Conservation (phyloP, 2,797 vertebrate species). For the Danio tinwini region DNA sequence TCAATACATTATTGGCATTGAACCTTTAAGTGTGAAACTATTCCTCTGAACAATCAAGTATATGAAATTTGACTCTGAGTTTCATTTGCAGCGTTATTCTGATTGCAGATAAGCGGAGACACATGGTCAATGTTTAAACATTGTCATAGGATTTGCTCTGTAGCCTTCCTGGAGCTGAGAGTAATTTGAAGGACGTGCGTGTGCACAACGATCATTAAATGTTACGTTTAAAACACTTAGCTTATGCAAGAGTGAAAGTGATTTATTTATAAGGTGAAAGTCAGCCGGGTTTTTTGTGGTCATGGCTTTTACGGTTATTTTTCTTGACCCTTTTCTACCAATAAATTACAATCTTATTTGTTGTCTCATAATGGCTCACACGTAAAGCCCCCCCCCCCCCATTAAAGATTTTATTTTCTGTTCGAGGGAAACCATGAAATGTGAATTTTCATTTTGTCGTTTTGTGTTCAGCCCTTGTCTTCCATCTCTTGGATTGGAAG, state of each 20-base stretch:
- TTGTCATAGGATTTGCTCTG: constrained; percentile 19
- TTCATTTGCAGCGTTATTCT: constrained; percentile 18
- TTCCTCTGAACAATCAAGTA: constrained; percentile 40
- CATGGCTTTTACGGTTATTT: constrained; percentile 58
- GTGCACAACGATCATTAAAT: constrained; percentile 28
- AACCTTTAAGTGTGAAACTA: constrained; percentile 40
- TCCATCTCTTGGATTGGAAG: background rate
- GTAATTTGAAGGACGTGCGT: constrained; percentile 29
- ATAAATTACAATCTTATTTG: constrained; percentile 61
- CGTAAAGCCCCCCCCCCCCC: background rate
- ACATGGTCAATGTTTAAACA: constrained; percentile 20
- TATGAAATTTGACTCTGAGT: constrained; percentile 32
- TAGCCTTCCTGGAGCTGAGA: constrained; percentile 12
- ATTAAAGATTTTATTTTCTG: background rate
- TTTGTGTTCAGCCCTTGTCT: background rate
- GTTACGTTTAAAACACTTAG: constrained; percentile 35
- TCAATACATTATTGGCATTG: constrained; percentile 41
- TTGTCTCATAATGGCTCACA: constrained; percentile 38
- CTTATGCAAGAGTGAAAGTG: constrained; percentile 40
- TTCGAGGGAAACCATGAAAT: background rate
- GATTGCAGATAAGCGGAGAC: constrained; percentile 25
- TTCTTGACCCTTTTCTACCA: constrained; percentile 58
- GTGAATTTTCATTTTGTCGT: background rate
- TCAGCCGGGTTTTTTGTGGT: constrained; percentile 9
- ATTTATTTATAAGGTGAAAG: constrained; percentile 60